These are phyloP conservation scores for Chondrosia reniformis DNA, from an alignment of 37 sponge, comb jelly and placozoan species.

Conservation along the genomic window DNA sequence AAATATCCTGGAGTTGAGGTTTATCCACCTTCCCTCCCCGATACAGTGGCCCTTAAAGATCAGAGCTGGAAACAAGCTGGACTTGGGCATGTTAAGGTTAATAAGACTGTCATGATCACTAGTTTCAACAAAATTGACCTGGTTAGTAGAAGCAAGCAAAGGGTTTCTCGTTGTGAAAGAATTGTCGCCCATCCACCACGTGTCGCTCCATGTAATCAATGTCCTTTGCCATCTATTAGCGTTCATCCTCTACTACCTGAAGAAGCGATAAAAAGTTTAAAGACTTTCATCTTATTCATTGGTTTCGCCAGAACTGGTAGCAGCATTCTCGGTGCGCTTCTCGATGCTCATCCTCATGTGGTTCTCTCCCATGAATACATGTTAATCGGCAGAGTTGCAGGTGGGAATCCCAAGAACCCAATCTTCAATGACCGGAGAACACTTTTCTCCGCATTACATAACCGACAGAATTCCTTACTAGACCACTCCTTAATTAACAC, in stretches of 20 bases:
- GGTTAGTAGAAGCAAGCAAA: no score
- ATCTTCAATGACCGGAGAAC: background rate
- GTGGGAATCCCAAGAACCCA: background rate
- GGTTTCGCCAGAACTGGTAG: background rate
- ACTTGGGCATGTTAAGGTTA: no score
- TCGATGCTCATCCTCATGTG: constrained; percentile 19
- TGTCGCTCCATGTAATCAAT: background rate
- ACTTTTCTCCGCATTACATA: background rate
- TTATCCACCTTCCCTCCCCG: no score
- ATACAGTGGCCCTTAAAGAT: no score
- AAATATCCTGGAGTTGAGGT: no score
- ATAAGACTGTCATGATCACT: no score
- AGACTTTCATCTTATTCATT: background rate
- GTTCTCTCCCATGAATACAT: background rate
- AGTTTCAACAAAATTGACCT: no score
- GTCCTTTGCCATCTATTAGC: background rate
- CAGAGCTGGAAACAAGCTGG: no score
- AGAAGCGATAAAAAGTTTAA: background rate
- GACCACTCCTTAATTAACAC: background rate
- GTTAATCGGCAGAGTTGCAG: background rate
- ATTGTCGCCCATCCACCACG: no score
- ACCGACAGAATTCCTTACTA: background rate
- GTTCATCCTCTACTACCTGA: background rate
- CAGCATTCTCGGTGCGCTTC: background rate
- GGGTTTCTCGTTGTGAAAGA: no score